These are phyloP conservation scores for Andrena cerasifolii DNA, from an alignment of 1,140 invertebrate species.

Conservation along the genomic window DNA sequence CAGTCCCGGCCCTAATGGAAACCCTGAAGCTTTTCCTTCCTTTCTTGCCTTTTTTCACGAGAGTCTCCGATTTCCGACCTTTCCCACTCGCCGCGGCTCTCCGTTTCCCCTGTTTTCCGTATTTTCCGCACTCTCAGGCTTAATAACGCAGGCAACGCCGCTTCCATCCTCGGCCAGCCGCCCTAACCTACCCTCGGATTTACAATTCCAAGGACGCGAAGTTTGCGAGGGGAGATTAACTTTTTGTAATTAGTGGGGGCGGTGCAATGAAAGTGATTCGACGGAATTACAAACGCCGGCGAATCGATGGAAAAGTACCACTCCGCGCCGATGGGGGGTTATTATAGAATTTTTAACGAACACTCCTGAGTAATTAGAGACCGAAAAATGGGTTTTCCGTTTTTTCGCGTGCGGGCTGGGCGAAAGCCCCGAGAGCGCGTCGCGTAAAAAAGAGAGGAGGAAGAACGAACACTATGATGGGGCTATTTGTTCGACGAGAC, in stretches of 20 bases:
- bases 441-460: not conserved
- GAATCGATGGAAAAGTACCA: no score
- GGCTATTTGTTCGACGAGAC: not conserved
- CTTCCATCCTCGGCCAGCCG: no score
- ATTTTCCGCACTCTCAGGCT: no score
- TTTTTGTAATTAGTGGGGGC: no score
- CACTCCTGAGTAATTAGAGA: slow-evolving; percentile 11
- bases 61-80: not conserved
- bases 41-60: not conserved
- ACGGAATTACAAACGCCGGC: no score
- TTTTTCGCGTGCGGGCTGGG: no score
- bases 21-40: not conserved
- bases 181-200: no score
- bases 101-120: not conserved
- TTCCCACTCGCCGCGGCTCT: not conserved
- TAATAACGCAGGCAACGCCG: not conserved
- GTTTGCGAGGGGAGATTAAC: no score
- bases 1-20: slow-evolving; percentile 14
- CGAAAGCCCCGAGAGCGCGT: no score
- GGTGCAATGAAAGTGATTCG: no score
- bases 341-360: slow-evolving; percentile 23
- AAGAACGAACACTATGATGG: not conserved
- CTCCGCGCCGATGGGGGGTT: not conserved
- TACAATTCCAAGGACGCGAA: no score
- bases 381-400: not conserved